These are phyloP conservation scores for Cryptoprocta ferox DNA, from an alignment of 2,797 vertebrate genomes.

Conservation along the genomic window DNA sequence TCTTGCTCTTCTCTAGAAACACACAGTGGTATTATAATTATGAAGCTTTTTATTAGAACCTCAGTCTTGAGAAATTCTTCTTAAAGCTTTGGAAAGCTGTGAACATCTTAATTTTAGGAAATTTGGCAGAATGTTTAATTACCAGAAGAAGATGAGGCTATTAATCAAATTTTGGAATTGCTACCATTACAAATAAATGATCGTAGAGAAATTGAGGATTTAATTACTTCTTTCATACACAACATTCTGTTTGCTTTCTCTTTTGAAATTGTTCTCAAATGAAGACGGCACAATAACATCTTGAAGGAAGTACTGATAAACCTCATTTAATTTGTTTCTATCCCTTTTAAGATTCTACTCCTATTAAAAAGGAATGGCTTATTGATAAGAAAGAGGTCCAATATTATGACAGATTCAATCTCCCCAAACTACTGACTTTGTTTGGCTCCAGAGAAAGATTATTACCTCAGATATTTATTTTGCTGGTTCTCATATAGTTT, in stretches of 20 bases:
- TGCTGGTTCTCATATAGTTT: slow-evolving; percentile 35
- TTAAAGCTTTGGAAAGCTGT: not conserved
- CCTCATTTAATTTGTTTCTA: slow-evolving; percentile 69
- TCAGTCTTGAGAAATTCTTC: slow-evolving; percentile 17
- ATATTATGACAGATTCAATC: slow-evolving; percentile 60
- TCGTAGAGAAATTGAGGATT: slow-evolving; percentile 66
- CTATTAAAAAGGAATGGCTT: slow-evolving; percentile 63
- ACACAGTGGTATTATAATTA: not conserved
- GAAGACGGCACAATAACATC: slow-evolving; percentile 50
- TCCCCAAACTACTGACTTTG: slow-evolving; percentile 23
- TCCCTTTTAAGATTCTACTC: slow-evolving; percentile 48
- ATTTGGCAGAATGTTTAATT: slow-evolving; percentile 71
- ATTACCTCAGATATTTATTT: slow-evolving; percentile 67
- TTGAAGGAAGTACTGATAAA: slow-evolving; percentile 66
- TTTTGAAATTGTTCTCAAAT: slow-evolving; percentile 60
- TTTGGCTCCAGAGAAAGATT: slow-evolving; percentile 52
- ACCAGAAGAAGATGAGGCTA: slow-evolving; percentile 40
- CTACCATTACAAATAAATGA: slow-evolving; percentile 68
- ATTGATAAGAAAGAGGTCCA: slow-evolving; percentile 41
- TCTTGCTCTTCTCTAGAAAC: not conserved
- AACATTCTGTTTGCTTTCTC: slow-evolving; percentile 68
- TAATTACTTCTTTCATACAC: slow-evolving; percentile 70
- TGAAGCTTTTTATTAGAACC: not conserved
- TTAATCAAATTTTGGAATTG: slow-evolving; percentile 73
- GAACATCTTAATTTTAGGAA: slow-evolving; percentile 64